Evolutionary conservation across 2,113 vertebrate species (phyloP), one percentile per base, ranked within the genome.

Genomic region (Lophotis ruficrista): DNA sequence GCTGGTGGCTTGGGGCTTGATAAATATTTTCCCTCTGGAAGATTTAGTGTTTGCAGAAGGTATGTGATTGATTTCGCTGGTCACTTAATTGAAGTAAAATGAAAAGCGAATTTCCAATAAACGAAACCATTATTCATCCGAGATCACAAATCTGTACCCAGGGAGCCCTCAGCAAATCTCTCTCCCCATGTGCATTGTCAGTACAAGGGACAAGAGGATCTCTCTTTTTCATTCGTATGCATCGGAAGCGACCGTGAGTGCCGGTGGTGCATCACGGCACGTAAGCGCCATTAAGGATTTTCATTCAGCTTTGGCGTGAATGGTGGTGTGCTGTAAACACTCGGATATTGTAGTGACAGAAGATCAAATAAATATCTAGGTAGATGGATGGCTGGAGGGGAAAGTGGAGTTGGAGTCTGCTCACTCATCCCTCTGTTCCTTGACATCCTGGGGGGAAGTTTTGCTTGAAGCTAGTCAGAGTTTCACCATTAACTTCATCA

Each of bases 61-160:
- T 96, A 65, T 28, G 77, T 98, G 98, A 98, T 98, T 95, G 97
- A 98, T 98, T 98, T 96, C 15, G 3, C 91, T 13, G 90, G 97
- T 97, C 97, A 92, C 96, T 98, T 98, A 98, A 98, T 98, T 98
- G 98, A 98, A 97, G 97, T 50, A 97, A 98, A 98, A 98, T 97
- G 98, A 97, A 98, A 97, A 98, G 96, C 48, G 96, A 97, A 96
- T 98, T 97, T 98, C 96, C 97, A 97, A 97, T 98, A 98, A 98
- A 94, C 93, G n/a, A 92, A 96, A 93, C 93, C 97, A 97, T 98
- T 97, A 97, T 69, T 98, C 97, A 98, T 84, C 83, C 4, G 2
- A 90, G 95, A 89, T 97, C 88, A 80, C 77, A 75, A 92, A 84
- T 79, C 95, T 33, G 33, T 89, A 84, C 51, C 96, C 94, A 48